These are phyloP conservation scores for Eucidaris tribuloides DNA, from an alignment of 35 echinoderm and acorn worm genomes.

Conservation along the genomic window DNA sequence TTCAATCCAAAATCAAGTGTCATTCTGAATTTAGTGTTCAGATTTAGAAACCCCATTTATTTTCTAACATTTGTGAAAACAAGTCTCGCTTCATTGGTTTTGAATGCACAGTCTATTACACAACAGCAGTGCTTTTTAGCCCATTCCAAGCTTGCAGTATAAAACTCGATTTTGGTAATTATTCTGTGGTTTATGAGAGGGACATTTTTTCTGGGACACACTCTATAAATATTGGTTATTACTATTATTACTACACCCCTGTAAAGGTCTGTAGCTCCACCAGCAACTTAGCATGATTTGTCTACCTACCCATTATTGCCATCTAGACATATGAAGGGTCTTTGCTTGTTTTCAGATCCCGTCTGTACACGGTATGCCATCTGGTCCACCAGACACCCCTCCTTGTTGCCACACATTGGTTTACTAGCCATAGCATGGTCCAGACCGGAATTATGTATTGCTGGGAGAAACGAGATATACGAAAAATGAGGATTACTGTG, in stretches of 20 bases:
- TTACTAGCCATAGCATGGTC: background rate
- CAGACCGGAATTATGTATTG: no score
- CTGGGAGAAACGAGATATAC: background rate
- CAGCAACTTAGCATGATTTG: background rate
- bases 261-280: no score
- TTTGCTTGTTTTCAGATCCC: conserved; percentile 4
- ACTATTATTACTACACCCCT: background rate
- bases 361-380: conserved; percentile 3
- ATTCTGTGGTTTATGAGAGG: background rate
- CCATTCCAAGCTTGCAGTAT: background rate
- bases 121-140: background rate
- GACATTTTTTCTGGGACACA: no score
- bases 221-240: background rate
- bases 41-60: no score
- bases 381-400: background rate
- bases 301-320: background rate
- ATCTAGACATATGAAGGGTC: background rate
- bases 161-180: background rate
- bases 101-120: no score
- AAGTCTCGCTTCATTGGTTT: no score
- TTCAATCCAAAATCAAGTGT: no score
- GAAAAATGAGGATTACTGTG: background rate
- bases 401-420: background rate
- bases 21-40: no score
- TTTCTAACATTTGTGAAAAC: no score